phyloP scores from a whole-genome alignment of 2,888 invertebrate genomes.

The Diaprepes abbreviatus region DNA sequence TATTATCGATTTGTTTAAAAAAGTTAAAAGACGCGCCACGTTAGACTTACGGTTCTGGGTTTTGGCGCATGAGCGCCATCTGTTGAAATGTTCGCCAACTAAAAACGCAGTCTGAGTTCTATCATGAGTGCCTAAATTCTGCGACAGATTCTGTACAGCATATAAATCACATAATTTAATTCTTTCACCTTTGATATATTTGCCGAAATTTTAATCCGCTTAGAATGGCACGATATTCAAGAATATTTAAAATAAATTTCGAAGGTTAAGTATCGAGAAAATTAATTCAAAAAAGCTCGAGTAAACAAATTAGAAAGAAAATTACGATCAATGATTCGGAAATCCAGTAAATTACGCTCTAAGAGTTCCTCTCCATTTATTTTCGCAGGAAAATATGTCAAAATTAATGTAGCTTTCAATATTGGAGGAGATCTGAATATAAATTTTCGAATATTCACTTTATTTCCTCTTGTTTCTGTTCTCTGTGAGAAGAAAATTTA shows the following conservation, averaged over 20 bases:
- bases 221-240: no score
- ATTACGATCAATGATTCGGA: constrained; percentile 67
- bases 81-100: no score
- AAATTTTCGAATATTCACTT: constrained; percentile 60
- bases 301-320: constrained; percentile 64
- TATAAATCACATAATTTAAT: no score
- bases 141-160: no score
- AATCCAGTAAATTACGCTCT: constrained; percentile 63
- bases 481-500: constrained; percentile 53
- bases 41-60: no score
- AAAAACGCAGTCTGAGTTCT: no score
- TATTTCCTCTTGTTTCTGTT: constrained; percentile 55
- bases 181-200: no score
- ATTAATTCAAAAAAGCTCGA: constrained; percentile 52
- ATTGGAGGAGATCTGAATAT: constrained; percentile 59
- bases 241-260: not conserved
- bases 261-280: constrained; percentile 24
- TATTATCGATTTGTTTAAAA: no score
- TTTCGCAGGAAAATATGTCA: constrained; percentile 63
- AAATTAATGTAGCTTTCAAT: constrained; percentile 66
- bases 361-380: constrained; percentile 61
- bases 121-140: no score
- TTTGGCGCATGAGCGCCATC: no score
- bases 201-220: no score
- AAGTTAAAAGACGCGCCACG: no score